Base-by-base conservation (phyloP, 1,140 invertebrate species). In the Drosophila lini region DNA sequence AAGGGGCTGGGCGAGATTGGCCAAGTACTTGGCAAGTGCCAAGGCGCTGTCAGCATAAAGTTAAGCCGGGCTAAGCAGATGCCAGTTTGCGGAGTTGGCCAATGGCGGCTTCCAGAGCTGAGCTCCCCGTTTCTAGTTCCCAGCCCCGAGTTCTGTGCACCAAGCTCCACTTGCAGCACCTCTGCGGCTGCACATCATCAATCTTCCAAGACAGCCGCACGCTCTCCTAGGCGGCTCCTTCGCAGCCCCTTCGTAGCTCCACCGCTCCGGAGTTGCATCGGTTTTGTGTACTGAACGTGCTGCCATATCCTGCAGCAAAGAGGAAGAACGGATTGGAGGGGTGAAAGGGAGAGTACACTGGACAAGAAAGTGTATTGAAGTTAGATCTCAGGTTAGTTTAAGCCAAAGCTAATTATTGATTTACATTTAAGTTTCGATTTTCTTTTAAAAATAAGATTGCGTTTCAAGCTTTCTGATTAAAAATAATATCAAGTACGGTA, bases 41-140 rank as follows among this genome's bases (percentile, higher is more conserved):
- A 88, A 88, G 83, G 83, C 80, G 76, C 84, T 88, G 83, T 88
- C 83, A 88, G 83, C 83, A 88, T 80, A 89, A 88, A 88, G 83
- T 88, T 88, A 88, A 88, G 83, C 77, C 61, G 60, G 61, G 73
- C 77, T 86, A 86, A 88, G 83, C 80, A 86, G 83, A 78, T 83
- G 83, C 74, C 77, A 40, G 80, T 62, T 47, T 36, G 50, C 38
- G 58, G 78, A 63, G 62, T 48, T 68, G 56, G 76, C 75, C 63
- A 61, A 47, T 47, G 25, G 60, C 9, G 38, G 64, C 31, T 50
- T 15, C 60, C 28, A 64, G 28, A 13, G 25, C 7, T 34, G 28
- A 62, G 31, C 4, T 36, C 0, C 19, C 40, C 45, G 62, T 0
- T 13, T 15, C 11, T 31, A 42, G 61, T 9, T 38, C 9, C 25